Evolutionary conservation across 2,888 invertebrate genomes (phyloP).

Genomic region (Linnaemya vulpina): DNA sequence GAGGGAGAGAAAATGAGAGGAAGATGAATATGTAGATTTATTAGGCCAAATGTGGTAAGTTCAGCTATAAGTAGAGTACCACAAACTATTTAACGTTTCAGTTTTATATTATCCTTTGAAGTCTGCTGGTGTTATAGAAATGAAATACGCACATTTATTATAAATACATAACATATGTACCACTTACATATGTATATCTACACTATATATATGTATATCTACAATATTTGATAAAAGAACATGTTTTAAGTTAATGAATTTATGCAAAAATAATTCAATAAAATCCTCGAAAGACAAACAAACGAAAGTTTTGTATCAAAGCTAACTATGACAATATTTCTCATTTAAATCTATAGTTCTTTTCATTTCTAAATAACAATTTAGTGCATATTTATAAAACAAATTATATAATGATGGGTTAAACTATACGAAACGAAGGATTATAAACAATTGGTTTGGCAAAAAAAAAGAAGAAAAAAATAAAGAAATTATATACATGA

Average conservation of each 20-base stretch:
- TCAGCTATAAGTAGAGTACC: slow-evolving; percentile 62
- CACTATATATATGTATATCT: slow-evolving; percentile 25
- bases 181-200: slow-evolving; percentile 29
- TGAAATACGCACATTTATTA: slow-evolving; percentile 66
- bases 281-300: neutral
- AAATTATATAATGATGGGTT: slow-evolving; percentile 67
- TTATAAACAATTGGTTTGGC: slow-evolving; percentile 52
- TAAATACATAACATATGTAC: slow-evolving; percentile 49
- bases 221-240: slow-evolving; percentile 33
- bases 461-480: slow-evolving; percentile 35
- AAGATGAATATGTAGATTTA: slow-evolving; percentile 54
- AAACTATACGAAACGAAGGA: slow-evolving; percentile 46
- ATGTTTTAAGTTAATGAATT: slow-evolving; percentile 18
- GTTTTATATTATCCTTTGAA: slow-evolving; percentile 72
- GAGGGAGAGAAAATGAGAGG: slow-evolving; percentile 12
- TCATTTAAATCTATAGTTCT: slow-evolving; percentile 4
- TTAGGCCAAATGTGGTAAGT: slow-evolving; percentile 68
- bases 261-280: slow-evolving; percentile 17
- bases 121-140: slow-evolving; percentile 66
- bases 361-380: neutral
- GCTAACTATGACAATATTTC: slow-evolving; percentile 60
- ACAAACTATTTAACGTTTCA: slow-evolving; percentile 65
- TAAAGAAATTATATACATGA: slow-evolving; percentile 41
- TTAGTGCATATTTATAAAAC: slow-evolving; percentile 42
- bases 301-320: slow-evolving; percentile 64